Evolutionary conservation across 2,888 invertebrate genomes (phyloP), one percentile per base, ranked within the genome.

Genomic region (Adineta ricciae): DNA sequence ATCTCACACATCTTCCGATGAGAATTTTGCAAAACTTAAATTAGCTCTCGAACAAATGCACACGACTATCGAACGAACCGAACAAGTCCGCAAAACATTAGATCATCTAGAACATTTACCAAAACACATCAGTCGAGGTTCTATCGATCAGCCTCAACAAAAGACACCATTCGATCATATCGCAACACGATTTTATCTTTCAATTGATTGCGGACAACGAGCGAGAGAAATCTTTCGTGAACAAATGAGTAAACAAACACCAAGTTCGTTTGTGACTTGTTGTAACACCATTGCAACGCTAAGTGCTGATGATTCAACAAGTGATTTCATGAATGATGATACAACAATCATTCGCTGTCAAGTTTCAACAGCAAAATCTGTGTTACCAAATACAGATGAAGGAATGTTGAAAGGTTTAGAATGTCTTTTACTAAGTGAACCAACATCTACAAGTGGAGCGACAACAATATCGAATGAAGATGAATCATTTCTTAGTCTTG

Each of bases 101-200:
- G 41, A 38, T n/a, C 78, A 78, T 41, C n/a, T 78, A 78, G n/a
- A 78, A 78, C 78, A 78, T 64, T 64, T 64, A 64, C 64, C 64
- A 32, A 64, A 64, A 64, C 64, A 64, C 32, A 64, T 64, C 2
- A 64, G 32, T 64, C 32, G 32, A 32, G 27, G 9, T 64, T 32
- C 19, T 27, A 64, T 32, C 32, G 32, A 64, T 32, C 64, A 64
- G 5, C 32, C 14, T 19, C 16, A 14, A 64, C 64, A 64, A 36
- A 64, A 64, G 32, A 64, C 64, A 64, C 64, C 64, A 64, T 64
- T 64, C 19, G 64, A 64, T 64, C 64, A 64, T 64, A 64, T 64
- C 32, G 32, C 27, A n/a, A 64, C 64, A 36, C 32, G 32, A 64
- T 64, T 64, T 64, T 64, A 64, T 36, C 11, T 27, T 16, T 64